Evolutionary conservation across 2,888 invertebrate species (phyloP).

Genomic region (Aphidius colemani): DNA sequence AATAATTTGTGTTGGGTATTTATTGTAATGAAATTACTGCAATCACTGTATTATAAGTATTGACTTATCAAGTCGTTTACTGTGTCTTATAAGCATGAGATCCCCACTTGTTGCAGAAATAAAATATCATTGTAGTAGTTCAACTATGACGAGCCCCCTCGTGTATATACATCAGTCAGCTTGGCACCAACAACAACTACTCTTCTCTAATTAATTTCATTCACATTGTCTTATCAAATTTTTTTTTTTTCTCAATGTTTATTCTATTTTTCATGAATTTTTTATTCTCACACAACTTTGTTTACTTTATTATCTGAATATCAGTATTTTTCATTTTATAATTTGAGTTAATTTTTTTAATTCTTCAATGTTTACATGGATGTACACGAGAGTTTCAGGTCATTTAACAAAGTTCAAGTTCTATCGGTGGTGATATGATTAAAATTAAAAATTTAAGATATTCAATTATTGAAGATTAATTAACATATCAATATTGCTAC

Average conservation of each 20-base stretch:
- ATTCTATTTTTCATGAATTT: background rate
- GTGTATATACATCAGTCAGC: slow-evolving; percentile 49
- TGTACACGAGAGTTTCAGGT: too few species aligned
- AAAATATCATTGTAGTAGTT: slow-evolving; percentile 24
- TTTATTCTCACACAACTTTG: background rate
- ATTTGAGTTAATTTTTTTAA: background rate
- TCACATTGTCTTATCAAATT: slow-evolving; percentile 13
- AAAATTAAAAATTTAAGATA: too few species aligned
- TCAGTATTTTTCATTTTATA: background rate
- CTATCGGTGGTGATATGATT: too few species aligned
- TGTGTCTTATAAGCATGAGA: slow-evolving; percentile 57
- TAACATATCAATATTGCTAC: too few species aligned
- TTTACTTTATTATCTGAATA: too few species aligned
- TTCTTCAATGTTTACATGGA: background rate
- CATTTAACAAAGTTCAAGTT: too few species aligned
- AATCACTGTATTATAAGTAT: slow-evolving; percentile 57
- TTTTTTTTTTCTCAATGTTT: background rate
- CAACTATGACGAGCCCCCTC: slow-evolving; percentile 53
- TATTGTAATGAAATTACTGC: slow-evolving; percentile 36
- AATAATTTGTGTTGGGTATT: background rate
- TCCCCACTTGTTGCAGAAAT: slow-evolving; percentile 48
- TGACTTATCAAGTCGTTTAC: slow-evolving; percentile 49
- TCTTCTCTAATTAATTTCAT: slow-evolving; percentile 13
- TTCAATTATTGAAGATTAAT: too few species aligned
- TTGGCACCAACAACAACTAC: slow-evolving; percentile 51